Base-by-base conservation (phyloP, 2,797 vertebrate genomes). In the Clarias platycephalus region DNA sequence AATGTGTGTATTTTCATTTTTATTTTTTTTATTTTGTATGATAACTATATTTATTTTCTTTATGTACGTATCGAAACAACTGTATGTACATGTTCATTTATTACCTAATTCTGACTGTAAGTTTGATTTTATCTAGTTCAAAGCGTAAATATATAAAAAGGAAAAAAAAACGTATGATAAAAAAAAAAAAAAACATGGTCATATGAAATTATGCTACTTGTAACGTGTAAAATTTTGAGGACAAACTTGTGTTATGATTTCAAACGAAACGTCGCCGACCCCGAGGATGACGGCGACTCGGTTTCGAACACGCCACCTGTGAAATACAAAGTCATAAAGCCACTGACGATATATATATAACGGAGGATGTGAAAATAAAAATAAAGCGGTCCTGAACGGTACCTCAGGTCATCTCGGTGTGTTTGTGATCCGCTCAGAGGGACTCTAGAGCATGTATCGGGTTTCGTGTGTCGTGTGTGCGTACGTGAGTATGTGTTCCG, bases 1-100 rank as follows among this genome's bases (percentile, higher is more conserved):
- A 95, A 94, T 92, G 94, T 95, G 94, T 95, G 95, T 94, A 95
- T 93, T 95, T 95, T 95, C 91, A 93, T 94, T 96, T 95, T 93
- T 92, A 93, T 93, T 94, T 83, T 76, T 94, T 92, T 95, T 89
- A 93, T 93, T 94, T 95, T 95, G 94, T 95, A 95, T 92, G 86
- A 95, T 92, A 93, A 93, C 90, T 94, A 93, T 92, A 94, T 94
- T 94, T 95, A 93, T 95, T 95, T 95, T 94, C 90, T 91, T 94
- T 93, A 93, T 92, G 93, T 95, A 93, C 93, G 94, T 95, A 94
- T 94, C 93, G 94, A 93, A 49, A 95, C 94, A 94, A 93, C 90
- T 91, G 94, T 95, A 93, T 91, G 93, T 95, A 95, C 91, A 91
- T 89, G 93, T 95, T 94, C 84, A 2, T 93, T 95, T 94, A 95